These are phyloP conservation scores for Triops longicaudatus DNA, from an alignment of 1,140 invertebrate species.

Conservation along the genomic window DNA sequence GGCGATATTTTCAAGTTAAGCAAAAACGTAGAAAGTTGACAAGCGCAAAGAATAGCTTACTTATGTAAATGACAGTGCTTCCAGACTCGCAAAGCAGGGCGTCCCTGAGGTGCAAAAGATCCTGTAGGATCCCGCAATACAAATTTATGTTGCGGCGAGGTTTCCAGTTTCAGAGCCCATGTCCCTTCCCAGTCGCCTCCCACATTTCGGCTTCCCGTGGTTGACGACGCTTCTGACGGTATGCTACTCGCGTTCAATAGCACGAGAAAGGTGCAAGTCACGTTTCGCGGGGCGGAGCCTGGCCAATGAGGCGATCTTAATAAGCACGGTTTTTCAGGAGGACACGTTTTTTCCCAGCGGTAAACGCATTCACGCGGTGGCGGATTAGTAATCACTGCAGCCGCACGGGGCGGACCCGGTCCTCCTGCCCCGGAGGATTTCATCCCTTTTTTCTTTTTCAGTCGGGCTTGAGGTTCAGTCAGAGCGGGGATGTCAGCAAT, in stretches of 20 bases:
- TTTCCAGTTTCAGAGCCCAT: not conserved
- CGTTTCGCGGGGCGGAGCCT: slow-evolving; percentile 4
- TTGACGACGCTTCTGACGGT: not conserved
- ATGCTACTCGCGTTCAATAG: slow-evolving; percentile 9
- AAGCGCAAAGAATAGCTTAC: slow-evolving; percentile 8
- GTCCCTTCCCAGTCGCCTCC: not conserved
- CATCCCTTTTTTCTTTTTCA: not conserved
- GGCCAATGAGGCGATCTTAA: slow-evolving; percentile 9
- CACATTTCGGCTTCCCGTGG: not conserved
- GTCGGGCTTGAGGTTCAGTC: not conserved
- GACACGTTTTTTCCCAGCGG: not conserved
- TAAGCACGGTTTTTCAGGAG: slow-evolving; percentile 3
- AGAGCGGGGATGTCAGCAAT: not conserved
- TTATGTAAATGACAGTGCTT: not conserved
- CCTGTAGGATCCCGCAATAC: not conserved
- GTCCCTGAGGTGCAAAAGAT: slow-evolving; percentile 11
- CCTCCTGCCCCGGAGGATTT: not conserved
- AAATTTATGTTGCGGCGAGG: slow-evolving; percentile 11
- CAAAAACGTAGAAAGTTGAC: not conserved
- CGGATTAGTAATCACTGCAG: not conserved
- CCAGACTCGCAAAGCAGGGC: slow-evolving; percentile 10
- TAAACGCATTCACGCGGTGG: not conserved
- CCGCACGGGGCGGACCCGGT: not conserved
- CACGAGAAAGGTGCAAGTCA: slow-evolving; percentile 6
- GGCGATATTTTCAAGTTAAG: not conserved